Base-by-base conservation (phyloP, 37 sponge, comb jelly and placozoan species). In the Hexactinellida sp. region DNA sequence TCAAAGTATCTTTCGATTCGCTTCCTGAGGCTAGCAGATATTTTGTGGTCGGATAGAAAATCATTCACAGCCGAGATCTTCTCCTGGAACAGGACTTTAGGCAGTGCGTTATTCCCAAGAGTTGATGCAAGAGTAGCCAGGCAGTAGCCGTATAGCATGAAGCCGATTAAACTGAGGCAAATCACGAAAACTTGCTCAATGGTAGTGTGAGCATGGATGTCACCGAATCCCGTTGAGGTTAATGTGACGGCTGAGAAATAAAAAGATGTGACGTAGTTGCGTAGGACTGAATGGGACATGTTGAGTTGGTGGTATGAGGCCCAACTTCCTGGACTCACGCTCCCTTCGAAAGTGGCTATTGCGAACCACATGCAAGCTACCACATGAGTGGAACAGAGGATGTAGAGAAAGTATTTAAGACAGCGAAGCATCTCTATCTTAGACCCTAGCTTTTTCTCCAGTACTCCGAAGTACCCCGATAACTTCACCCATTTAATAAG, bases 181-280 rank as follows among this genome's bases (percentile, higher is more conserved):
- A 91, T 36, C 1, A 92, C 87, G 24, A 90, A 37, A 1, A 90
- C 39, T 85, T 84, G 90, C 85, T 94, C 94, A 36, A 47, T 16
- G 13, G n/a, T 55, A 41, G 84, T 88, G 86, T 90, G 84, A 38
- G 94, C 88, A 37, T 83, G 84, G 25, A 94, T 87, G 39, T 94
- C 94, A 83, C 94, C 94, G 82, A 91, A 94, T 1, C 94, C 94
- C 13, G 90, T 90, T 19, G 92, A 85, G n/a, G 94, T 94, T 37
- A 84, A 84, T 38, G 94, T 94, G 23, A 92, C 87, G 13, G 90
- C 63, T 37, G 92, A 82, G 90, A 90, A 94, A 87, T 94, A 94
- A 52, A 94, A 37, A 3, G 94, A 94, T 23, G 85, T 84, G 55
- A 94, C 39, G 54, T 94, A 94, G 83, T 94, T 87, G 32, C 84